Evolutionary conservation across 2,797 vertebrate genomes (phyloP).

Genomic region (Pachyuromys duprasi): DNA sequence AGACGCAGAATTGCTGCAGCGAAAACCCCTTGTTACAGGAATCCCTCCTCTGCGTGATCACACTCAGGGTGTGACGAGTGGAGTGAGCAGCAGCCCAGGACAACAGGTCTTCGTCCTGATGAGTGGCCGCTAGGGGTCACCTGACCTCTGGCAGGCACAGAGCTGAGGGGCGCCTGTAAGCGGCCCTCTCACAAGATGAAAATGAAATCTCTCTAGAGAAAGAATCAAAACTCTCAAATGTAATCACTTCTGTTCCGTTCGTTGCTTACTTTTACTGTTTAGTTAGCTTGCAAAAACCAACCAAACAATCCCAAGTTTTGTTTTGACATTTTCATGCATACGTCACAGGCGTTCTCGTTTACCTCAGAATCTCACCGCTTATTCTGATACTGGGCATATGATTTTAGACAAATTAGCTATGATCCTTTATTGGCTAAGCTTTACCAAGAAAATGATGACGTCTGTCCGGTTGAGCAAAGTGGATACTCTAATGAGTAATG

Average conservation of each 20-base stretch:
- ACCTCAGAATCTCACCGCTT: neutral
- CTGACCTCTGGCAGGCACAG: neutral
- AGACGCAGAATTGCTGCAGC: neutral
- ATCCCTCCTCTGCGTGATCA: neutral
- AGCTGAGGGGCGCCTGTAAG: neutral
- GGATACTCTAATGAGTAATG: neutral
- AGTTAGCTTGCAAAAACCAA: neutral
- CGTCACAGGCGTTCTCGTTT: neutral
- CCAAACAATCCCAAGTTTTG: neutral
- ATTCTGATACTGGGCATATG: neutral
- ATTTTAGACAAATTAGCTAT: neutral
- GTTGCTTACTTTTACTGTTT: neutral
- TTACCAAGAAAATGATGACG: neutral
- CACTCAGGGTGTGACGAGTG: fast-evolving
- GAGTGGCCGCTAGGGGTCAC: too few species aligned
- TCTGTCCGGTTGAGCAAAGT: neutral
- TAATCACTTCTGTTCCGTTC: neutral
- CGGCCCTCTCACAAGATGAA: fast-evolving
- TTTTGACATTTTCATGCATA: neutral
- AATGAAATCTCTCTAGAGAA: neutral
- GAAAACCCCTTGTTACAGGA: neutral
- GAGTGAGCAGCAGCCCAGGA: neutral
- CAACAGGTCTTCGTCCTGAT: neutral
- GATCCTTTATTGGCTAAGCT: neutral
- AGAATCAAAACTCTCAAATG: neutral